Evolutionary conservation across 2,797 vertebrate species (phyloP).

Genomic region (Neomorphus geoffroyi): DNA sequence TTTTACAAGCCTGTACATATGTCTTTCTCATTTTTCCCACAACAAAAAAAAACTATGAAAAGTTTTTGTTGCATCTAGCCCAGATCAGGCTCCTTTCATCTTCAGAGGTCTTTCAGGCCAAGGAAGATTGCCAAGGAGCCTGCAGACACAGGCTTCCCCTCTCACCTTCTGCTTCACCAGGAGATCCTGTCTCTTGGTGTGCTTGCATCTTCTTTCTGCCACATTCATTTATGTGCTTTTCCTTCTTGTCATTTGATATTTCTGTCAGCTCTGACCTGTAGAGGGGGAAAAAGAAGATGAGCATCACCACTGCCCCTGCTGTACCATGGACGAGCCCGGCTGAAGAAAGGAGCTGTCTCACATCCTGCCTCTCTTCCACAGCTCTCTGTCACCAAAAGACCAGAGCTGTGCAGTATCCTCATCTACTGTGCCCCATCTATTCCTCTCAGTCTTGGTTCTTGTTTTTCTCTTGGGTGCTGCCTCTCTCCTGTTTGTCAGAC

Average conservation of each 20-base stretch:
- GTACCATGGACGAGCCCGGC: not conserved
- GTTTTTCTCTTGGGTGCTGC: rapidly evolving
- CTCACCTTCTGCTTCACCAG: not conserved
- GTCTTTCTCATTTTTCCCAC: not conserved
- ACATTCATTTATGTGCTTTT: not conserved
- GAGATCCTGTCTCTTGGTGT: not conserved
- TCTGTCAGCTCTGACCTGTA: not conserved
- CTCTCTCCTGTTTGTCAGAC: not conserved
- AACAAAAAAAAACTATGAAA: not conserved
- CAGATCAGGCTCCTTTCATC: not conserved
- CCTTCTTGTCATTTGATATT: not conserved
- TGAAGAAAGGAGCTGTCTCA: not conserved
- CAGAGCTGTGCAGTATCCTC: not conserved
- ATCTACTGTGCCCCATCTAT: not conserved
- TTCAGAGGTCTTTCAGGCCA: not conserved
- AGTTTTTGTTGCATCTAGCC: not conserved
- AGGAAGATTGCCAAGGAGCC: not conserved
- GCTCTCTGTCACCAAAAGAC: not conserved
- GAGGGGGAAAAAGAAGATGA: not conserved
- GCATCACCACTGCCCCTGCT: not conserved
- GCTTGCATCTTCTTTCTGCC: not conserved
- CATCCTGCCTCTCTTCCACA: not conserved
- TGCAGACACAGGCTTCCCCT: not conserved
- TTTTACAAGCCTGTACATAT: not conserved
- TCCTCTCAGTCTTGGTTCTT: not conserved